These are phyloP conservation scores for Elysia crispata DNA, from an alignment of 2,888 invertebrate genomes.

Conservation along the genomic window DNA sequence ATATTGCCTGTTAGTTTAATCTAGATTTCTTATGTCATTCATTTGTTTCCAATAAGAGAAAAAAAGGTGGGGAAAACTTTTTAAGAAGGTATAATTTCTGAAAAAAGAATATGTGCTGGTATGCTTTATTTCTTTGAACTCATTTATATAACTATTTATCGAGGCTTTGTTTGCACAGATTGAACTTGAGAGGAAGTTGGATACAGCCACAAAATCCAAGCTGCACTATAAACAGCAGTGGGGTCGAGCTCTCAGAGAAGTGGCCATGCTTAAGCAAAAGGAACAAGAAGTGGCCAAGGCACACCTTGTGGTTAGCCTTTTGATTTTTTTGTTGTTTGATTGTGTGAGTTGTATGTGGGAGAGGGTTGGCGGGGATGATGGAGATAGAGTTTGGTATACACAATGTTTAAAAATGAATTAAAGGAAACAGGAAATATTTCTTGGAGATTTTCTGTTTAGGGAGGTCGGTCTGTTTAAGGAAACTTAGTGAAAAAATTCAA, in stretches of 20 bases:
- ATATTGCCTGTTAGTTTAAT: too few relatives aligned
- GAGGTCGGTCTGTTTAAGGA: too few relatives aligned
- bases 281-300: slow-evolving; percentile 75
- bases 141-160: not conserved
- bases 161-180: slow-evolving; percentile 59
- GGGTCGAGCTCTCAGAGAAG: slow-evolving; percentile 77
- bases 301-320: slow-evolving; percentile 54
- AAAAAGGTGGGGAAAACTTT: not conserved
- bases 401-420: too few relatives aligned
- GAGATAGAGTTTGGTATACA: too few relatives aligned
- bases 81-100: not conserved
- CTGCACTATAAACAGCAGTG: slow-evolving; percentile 79
- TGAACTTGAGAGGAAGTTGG: slow-evolving; percentile 77
- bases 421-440: not conserved
- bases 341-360: too few relatives aligned
- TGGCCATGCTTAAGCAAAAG: slow-evolving; percentile 75
- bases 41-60: too few relatives aligned
- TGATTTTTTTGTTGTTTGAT: not conserved
- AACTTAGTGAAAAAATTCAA: too few relatives aligned
- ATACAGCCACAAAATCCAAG: slow-evolving; percentile 76
- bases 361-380: too few relatives aligned
- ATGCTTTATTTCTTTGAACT: too few relatives aligned
- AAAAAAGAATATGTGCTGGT: too few relatives aligned
- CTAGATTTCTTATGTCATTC: too few relatives aligned
- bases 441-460: not conserved